phyloP scores from a whole-genome alignment of 2,797 vertebrate genomes.

The Silurus aristotelis region DNA sequence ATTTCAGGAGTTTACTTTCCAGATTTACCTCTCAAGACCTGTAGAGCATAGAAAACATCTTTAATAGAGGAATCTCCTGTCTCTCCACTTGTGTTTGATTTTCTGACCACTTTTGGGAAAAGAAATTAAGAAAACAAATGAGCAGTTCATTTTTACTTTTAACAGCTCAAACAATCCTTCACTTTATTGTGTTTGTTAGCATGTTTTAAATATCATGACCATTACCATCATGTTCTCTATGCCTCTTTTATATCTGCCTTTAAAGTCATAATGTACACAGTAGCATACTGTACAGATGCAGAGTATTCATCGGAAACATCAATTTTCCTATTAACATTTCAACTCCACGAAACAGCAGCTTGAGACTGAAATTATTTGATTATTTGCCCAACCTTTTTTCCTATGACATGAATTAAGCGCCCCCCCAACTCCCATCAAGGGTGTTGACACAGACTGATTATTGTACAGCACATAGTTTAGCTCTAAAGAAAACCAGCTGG shows the following conservation, averaged over 20 bases:
- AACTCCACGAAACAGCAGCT: constrained; percentile 4
- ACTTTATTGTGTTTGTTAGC: neutral
- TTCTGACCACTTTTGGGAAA: neutral
- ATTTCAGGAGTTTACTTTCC: neutral
- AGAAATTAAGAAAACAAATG: neutral
- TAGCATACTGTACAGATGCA: neutral
- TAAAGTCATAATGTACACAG: neutral
- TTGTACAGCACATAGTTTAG: constrained; percentile 69
- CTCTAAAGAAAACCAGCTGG: constrained; percentile 76
- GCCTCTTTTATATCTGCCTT: neutral
- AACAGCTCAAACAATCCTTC: neutral
- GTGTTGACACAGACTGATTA: constrained; percentile 76
- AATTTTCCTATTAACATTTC: constrained; percentile 12
- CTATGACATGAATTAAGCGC: constrained; percentile 69
- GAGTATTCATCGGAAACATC: neutral
- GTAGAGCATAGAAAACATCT: neutral
- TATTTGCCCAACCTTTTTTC: constrained; percentile 39
- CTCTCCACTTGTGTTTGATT: neutral
- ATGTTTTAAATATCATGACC: neutral
- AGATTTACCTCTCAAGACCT: neutral
- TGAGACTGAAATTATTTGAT: constrained; percentile 39
- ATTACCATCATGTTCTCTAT: neutral
- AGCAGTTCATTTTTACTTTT: neutral
- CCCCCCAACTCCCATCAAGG: constrained; percentile 49
- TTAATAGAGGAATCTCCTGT: neutral